Conservation (phyloP, 2,797 vertebrate species). For the Aphelocoma californica region DNA sequence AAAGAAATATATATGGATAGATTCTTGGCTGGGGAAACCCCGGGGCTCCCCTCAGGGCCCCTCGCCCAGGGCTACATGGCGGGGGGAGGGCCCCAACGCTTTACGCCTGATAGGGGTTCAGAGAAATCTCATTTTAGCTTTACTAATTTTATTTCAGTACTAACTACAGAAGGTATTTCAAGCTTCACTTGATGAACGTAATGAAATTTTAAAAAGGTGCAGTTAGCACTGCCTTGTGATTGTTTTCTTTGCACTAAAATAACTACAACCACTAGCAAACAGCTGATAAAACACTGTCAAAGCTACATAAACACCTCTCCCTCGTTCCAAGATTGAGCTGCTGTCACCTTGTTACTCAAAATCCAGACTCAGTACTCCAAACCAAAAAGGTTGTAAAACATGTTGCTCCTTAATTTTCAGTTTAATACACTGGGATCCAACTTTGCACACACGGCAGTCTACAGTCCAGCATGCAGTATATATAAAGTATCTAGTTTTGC, state of each 20-base stretch:
- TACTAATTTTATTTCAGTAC: not conserved
- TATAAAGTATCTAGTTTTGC: not conserved
- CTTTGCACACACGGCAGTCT: accelerated
- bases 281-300: not conserved
- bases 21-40: too few species aligned
- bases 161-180: not conserved
- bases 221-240: not conserved
- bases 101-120: not conserved
- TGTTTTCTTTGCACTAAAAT: not conserved
- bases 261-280: not conserved
- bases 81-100: too few species aligned
- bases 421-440: not conserved
- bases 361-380: not conserved
- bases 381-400: not conserved
- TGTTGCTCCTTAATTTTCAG: not conserved
- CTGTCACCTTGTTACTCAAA: not conserved
- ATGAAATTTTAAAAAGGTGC: not conserved
- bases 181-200: not conserved
- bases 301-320: not conserved
- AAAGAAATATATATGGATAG: too few species aligned
- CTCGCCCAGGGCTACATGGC: too few species aligned
- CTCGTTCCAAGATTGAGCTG: too few species aligned
- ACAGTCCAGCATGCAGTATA: not conserved
- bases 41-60: too few species aligned
- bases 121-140: not conserved